Conservation (phyloP, 2,888 invertebrate genomes). For the Ichneumon xanthorius region DNA sequence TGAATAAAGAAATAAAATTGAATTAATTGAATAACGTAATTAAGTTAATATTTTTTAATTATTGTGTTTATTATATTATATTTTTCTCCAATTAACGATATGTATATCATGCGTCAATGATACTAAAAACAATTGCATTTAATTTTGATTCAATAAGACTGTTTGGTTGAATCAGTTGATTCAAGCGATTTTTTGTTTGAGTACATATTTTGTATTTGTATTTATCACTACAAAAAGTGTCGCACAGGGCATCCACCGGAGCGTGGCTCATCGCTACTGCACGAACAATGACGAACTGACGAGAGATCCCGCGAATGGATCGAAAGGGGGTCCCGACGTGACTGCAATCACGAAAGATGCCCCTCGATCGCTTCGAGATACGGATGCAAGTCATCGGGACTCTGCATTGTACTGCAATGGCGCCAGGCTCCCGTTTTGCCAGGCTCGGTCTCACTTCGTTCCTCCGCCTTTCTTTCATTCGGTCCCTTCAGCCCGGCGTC, state of each 20-base stretch:
- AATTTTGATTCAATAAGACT: too few species aligned
- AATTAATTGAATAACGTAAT: too few species aligned
- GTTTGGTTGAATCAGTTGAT: not conserved
- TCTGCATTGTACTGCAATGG: constrained; percentile 81
- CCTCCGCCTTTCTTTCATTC: constrained; percentile 64
- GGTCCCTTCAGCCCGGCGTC: constrained; percentile 1
- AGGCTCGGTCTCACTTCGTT: constrained; percentile 63
- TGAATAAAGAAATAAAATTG: too few species aligned
- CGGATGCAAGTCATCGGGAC: constrained; percentile 82
- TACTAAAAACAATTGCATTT: too few species aligned
- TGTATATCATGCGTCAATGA: too few species aligned
- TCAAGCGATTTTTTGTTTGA: not conserved
- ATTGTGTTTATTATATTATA: too few species aligned
- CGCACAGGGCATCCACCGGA: not conserved
- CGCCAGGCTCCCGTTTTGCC: constrained; percentile 83
- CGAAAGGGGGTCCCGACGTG: constrained; percentile 1
- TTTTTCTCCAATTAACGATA: too few species aligned
- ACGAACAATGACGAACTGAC: constrained; percentile 1
- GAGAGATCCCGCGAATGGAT: constrained; percentile 8
- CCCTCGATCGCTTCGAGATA: constrained; percentile 67
- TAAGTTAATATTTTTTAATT: too few species aligned
- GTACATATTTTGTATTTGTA: not conserved
- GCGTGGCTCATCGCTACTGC: constrained; percentile 5
- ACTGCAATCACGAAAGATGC: constrained; percentile 49
- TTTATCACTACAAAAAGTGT: not conserved